Conservation (phyloP, 2,888 invertebrate genomes). For the Macroteleia sp. region DNA sequence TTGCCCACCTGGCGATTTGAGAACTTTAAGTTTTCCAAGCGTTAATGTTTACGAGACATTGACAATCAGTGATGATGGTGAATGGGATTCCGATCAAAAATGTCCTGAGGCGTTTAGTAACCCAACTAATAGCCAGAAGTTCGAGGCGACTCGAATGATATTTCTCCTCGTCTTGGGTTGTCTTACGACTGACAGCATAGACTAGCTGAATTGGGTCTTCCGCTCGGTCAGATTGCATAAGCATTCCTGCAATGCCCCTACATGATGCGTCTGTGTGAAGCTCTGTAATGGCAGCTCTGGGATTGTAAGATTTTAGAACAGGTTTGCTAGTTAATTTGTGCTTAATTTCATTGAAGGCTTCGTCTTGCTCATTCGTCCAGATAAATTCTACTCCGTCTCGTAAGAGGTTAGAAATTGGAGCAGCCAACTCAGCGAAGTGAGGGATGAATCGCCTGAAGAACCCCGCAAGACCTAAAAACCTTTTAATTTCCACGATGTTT, state of each 20-base stretch:
- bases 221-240: no score
- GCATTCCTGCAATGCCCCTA: not conserved
- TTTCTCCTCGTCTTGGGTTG: no score
- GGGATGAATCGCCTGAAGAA: not conserved
- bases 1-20: conserved; percentile 64
- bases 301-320: not conserved
- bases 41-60: conserved; percentile 66
- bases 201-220: no score
- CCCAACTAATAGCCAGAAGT: conserved; percentile 38
- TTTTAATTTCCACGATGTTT: not conserved
- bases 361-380: not conserved
- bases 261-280: conserved; percentile 19
- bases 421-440: not conserved
- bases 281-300: not conserved
- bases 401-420: not conserved
- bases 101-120: conserved; percentile 24
- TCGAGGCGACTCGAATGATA: conserved; percentile 71
- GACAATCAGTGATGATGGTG: conserved; percentile 67
- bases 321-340: not conserved
- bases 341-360: not conserved
- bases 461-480: not conserved
- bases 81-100: conserved; percentile 64
- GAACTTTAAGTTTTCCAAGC: conserved; percentile 60
- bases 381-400: not conserved
- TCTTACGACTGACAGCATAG: no score